Base-by-base conservation (phyloP, 2,797 vertebrate species). In the Micropoecilia bifurca region DNA sequence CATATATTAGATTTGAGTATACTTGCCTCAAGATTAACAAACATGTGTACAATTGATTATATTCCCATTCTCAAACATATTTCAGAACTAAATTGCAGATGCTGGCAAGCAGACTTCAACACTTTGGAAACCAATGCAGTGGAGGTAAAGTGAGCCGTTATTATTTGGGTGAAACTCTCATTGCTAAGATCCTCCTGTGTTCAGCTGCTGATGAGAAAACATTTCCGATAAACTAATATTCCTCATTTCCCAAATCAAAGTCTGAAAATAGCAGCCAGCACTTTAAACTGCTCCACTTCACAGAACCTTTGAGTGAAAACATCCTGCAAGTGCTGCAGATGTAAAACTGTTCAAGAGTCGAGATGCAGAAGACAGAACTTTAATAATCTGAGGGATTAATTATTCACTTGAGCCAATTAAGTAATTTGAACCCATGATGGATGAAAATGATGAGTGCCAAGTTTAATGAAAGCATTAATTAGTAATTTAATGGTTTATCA, bases 361-460 rank as follows among this genome's bases (percentile, higher is more conserved):
- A 74, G 22, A 48, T 25, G 46, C 47, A 30, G 8, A 47, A 61
- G 57, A 30, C 16, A 66, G 36, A 18, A 46, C 82, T 74, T 0
- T 46, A 71, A 13, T 78, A 0, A 53, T 80, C 63, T 73, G 25
- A 76, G 30, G 66, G 47, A 71, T 74, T 66, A 75, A 79, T 63
- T 57, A 81, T 73, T 74, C 69, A 72, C 63, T 41, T 59, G 48
- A 55, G 43, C 66, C 61, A 50, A 61, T 81, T 46, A 50, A 71
- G 79, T 75, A 10, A 61, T 82, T 43, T 28, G 13, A 75, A 75
- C n/a, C 39, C 22, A 57, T 14, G 57, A 55, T 46, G 47, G 3
- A 66, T 18, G 3, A 14, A 76, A 77, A 1, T 69, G 33, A 63
- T 50, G 72, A 72, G 18, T 72, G 16, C 36, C 14, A 47, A 14